Base-by-base conservation (phyloP, 2,888 invertebrate species). In the Ectemnius cavifrons region DNA sequence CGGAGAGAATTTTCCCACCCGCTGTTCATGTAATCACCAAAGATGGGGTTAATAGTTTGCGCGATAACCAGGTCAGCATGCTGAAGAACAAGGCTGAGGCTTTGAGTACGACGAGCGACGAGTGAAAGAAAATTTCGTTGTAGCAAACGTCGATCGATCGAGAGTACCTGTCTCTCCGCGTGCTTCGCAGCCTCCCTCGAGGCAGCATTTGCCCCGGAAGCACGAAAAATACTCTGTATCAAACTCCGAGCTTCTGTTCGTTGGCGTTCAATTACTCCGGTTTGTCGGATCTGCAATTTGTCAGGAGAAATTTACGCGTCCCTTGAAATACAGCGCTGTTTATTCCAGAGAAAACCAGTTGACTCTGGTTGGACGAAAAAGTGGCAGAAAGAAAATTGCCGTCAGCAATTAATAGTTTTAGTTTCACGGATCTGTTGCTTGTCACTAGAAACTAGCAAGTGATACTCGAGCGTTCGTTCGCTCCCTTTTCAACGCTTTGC, bases 321-420 rank as follows among this genome's bases (percentile, higher is more conserved):
- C 23, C 23, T 60, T 58, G 47, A 59, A 65, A 64, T 63, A 75
- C 67, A 49, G 63, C 73, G 52, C 28, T 67, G 47, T 67, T 75
- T 71, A 67, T 64, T 58, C 18, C 60, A 49, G 28, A 64, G 57
- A 57, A 71, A 76, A 28, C 63, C 46, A 28, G 37, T 23, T 37
- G 37, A 37, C 37, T 8, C 37, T 37, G 64, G 49, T 27, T 16
- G 59, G 69, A 63, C 57, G 63, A 49, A 63, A 70, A 64, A 20
- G 63, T 23, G 47, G 69, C 16, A 52, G 14, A 4, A 45, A 47
- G 45, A 37, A 37, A 37, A 37, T 37, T 68, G 46, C 16, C 28
- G 6, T 13, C 52, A 20, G 11, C 16, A 67, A 71, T 76, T 74
- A 76, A 74, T 71, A 74, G 71, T 67, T 76, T 49, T 37, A 37